Evolutionary conservation across 2,888 invertebrate species (phyloP).

Genomic region (Lepas anatifera): DNA sequence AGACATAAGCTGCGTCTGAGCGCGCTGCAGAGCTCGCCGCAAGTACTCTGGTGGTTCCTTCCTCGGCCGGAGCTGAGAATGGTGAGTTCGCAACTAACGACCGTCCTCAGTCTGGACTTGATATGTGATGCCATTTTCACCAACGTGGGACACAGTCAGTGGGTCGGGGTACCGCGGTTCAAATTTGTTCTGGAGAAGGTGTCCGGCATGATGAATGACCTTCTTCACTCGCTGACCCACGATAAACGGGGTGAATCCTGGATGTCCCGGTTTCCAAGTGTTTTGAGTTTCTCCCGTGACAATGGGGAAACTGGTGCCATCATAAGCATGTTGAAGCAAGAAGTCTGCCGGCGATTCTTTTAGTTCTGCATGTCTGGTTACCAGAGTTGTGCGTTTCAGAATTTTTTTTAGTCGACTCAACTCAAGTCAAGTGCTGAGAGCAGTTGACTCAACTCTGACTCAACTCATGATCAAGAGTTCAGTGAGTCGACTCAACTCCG

Average conservation of each 20-base stretch:
- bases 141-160: neutral
- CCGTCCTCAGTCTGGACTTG: neutral
- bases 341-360: neutral
- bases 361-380: constrained; percentile 5
- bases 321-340: neutral
- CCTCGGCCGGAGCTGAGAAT: neutral
- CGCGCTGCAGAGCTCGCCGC: neutral
- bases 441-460: too few relatives aligned
- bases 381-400: too few relatives aligned
- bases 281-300: neutral
- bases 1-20: neutral
- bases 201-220: neutral
- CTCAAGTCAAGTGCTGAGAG: too few relatives aligned
- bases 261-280: constrained; percentile 14
- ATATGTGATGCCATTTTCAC: neutral
- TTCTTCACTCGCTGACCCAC: neutral
- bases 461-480: too few relatives aligned
- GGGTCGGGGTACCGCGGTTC: neutral
- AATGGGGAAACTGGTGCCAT: neutral
- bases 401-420: too few relatives aligned
- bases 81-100: neutral
- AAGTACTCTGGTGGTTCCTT: neutral
- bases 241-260: neutral
- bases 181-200: constrained; percentile 4
- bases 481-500: too few relatives aligned